Conservation (phyloP, 2,797 vertebrate species). For the Rousettus madagascariensis region DNA sequence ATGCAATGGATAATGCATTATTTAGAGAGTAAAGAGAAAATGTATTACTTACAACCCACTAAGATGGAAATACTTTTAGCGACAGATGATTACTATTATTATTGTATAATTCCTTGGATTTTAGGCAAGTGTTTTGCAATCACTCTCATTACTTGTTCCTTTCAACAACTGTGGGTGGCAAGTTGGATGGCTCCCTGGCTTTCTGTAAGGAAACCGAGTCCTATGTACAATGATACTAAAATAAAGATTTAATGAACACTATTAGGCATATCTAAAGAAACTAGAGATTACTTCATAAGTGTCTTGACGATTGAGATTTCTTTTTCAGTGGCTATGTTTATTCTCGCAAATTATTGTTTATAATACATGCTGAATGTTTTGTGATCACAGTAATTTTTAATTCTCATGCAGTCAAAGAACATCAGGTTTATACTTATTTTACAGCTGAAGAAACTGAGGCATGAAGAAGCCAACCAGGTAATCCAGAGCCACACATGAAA, state of each 20-base stretch:
- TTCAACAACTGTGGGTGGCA: slow-evolving; percentile 16
- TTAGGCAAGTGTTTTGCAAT: slow-evolving; percentile 56
- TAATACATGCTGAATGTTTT: neutral
- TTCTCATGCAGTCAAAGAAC: slow-evolving; percentile 16
- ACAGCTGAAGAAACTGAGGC: slow-evolving; percentile 37
- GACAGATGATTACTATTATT: slow-evolving; percentile 72
- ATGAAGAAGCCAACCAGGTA: neutral
- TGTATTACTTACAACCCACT: slow-evolving; percentile 61
- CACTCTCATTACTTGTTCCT: slow-evolving; percentile 50
- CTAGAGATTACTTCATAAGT: neutral
- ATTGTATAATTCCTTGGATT: slow-evolving; percentile 64
- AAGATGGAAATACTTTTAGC: slow-evolving; percentile 72
- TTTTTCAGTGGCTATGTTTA: neutral
- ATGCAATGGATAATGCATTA: slow-evolving; percentile 65
- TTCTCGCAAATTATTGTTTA: slow-evolving; percentile 48
- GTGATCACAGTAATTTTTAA: slow-evolving; percentile 40
- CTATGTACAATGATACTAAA: neutral
- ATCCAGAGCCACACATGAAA: neutral
- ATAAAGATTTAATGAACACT: slow-evolving; percentile 48
- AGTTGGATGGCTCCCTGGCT: neutral
- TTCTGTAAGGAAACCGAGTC: slow-evolving; percentile 35
- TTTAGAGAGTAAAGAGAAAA: slow-evolving; percentile 71
- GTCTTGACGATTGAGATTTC: slow-evolving; percentile 35
- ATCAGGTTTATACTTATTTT: neutral
- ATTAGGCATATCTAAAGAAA: neutral